Evolutionary conservation across 2,113 vertebrate genomes (phyloP), one percentile per base, ranked within the genome.

Genomic region (Sebastes schlegelii): DNA sequence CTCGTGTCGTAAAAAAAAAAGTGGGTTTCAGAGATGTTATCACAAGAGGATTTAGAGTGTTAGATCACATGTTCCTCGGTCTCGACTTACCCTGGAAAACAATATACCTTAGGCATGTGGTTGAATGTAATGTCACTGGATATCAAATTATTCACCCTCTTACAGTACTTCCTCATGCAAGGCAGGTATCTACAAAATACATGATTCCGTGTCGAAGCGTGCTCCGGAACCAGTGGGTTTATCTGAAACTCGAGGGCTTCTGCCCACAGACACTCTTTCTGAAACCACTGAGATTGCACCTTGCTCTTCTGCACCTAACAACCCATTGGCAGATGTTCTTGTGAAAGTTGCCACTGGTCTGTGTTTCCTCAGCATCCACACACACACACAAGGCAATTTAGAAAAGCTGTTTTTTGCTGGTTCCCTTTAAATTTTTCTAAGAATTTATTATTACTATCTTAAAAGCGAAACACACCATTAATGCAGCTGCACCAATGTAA

Each of bases 1-100:
- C 17, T 77, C 40, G 80, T 82, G 74, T 80, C 72, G 72, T 77
- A 71, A 87, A 89, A 85, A 89, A 84, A 89, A 84, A 83, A 61
- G 51, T 60, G 74, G 46, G 17, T 82, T 87, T 82, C 48, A 62
- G 72, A 79, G 84, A 90, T 82, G 57, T 80, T 89, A 86, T 91
- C 85, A 48, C 57, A 48, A 19, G 40, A 61, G 69, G 82, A 86
- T 77, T 72, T 74, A 23, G 21, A 21, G 66, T 14, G 58, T 81
- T 73, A 26, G 74, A 76, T 82, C 79, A 64, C 75, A 64, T 61
- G 26, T 85, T 68, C 34, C 83, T 74, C n/a, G 1, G 71, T 62
- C 49, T 58, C 3, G 5, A 74, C 61, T 60, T 12, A 46, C 10
- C 10, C 48, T 67, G 13, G 49, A 84, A 79, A 69, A 86, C 58